Base-by-base conservation (phyloP, 2,113 vertebrate species). In the Hassar affinis region DNA sequence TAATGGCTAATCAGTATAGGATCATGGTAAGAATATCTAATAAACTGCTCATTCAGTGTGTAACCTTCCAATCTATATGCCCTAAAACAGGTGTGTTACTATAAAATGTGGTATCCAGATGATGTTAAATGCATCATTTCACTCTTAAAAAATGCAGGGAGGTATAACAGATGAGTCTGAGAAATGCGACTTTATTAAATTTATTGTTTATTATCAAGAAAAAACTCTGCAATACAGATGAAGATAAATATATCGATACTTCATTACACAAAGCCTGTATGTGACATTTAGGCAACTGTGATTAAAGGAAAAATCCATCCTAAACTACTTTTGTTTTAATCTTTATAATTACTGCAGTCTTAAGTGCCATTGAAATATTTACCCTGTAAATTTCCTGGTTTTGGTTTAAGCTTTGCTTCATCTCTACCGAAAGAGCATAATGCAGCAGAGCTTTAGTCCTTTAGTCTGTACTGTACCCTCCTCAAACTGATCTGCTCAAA, bases 1-100 rank as follows among this genome's bases (percentile, higher is more conserved):
- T 22, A 77, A 77, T 76, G 74, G 49, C 51, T 76, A 35, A 76
- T 77, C 30, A 22, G 27, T 56, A 51, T 77, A 56, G 18, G 52
- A 56, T 56, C 74, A 54, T 22, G 51, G 17, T 6, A 54, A 27
- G 30, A 54, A 76, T 76, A 35, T 9, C 74, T 56, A 76, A 76
- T 76, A 22, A 52, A 76, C n/a, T 33, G 14, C 49, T 17, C 17
- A 52, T 7, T 11, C 27, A 54, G 30, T 2, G 22, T 54, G 27
- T 75, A n/a, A 75, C 17, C 71, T 30, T 52, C 12, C 14, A 72
- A 12, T 72, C 25, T 49, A 51, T 35, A 54, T 6, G 18, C 14
- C 51, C 27, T 22, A 76, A 22, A 18, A 76, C 49, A 76, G 51
- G 10, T 75, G 15, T 4, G 7, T 75, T 75, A 54, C 27, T 51